phyloP scores from a whole-genome alignment of 2,888 invertebrate species.

The Bugulina stolonifera region DNA sequence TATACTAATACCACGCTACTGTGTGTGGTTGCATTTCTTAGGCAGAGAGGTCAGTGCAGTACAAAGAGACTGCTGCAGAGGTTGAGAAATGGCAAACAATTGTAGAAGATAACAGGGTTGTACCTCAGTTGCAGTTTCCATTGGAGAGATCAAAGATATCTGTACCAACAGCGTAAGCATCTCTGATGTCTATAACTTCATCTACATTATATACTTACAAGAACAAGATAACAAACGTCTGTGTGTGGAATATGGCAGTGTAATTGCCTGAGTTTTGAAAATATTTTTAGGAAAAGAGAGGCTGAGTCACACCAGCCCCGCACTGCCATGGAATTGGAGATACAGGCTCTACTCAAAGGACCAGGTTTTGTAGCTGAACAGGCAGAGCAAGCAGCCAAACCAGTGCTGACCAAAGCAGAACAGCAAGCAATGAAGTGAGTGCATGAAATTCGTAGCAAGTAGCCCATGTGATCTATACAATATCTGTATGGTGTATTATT shows the following conservation, averaged over 20 bases:
- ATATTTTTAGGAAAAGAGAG: constrained; percentile 8
- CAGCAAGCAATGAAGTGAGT: not conserved
- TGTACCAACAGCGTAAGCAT: constrained; percentile 1
- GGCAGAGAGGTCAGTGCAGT: constrained; percentile 13
- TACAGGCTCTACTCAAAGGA: constrained; percentile 18
- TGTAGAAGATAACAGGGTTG: constrained; percentile 4
- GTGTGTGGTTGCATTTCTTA: too few relatives aligned
- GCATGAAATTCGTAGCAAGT: too few relatives aligned
- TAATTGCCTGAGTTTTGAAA: too few relatives aligned
- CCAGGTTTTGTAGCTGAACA: not conserved
- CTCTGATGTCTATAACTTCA: too few relatives aligned
- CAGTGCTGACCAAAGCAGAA: not conserved
- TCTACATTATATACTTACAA: not conserved
- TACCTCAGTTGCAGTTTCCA: constrained; percentile 17
- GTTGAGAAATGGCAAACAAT: constrained; percentile 15
- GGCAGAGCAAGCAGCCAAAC: not conserved
- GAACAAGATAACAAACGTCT: not conserved
- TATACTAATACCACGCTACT: too few relatives aligned
- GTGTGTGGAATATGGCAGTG: too few relatives aligned
- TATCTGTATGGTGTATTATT: too few relatives aligned
- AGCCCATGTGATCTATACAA: too few relatives aligned
- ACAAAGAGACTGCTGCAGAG: not conserved
- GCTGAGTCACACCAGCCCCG: constrained; percentile 14
- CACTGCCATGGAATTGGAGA: constrained; percentile 23
- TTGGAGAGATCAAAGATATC: constrained; percentile 9